Evolutionary conservation across 37 sponge, comb jelly and placozoan genomes (phyloP).

Genomic region (Theonella swinhoei): DNA sequence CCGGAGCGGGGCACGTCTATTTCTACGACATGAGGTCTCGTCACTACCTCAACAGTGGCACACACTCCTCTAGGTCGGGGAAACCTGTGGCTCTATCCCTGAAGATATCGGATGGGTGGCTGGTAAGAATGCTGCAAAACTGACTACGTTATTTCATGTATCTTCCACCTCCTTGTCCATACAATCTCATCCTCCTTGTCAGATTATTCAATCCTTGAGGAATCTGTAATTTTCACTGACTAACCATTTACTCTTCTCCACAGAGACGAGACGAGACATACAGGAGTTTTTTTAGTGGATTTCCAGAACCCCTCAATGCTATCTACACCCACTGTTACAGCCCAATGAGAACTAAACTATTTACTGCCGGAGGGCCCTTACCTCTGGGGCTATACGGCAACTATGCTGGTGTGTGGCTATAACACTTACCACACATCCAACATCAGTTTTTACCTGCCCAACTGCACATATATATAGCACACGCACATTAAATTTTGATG

Average conservation of each 20-base stretch:
- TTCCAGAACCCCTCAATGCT: slow-evolving; percentile 80
- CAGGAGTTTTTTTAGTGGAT: slow-evolving; percentile 69
- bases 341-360: slow-evolving; percentile 77
- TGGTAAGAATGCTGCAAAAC: slow-evolving; percentile 36
- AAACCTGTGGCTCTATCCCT: slow-evolving; percentile 11
- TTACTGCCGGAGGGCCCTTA: slow-evolving; percentile 92
- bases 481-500: too few species aligned
- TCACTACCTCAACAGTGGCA: slow-evolving; percentile 1
- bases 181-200: too few species aligned
- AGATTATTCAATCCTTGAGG: too few species aligned
- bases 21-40: slow-evolving; percentile 81
- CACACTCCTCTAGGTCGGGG: not conserved
- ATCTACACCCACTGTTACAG: slow-evolving; percentile 94
- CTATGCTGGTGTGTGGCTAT: slow-evolving; percentile 93
- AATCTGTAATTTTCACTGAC: too few species aligned
- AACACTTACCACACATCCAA: too few species aligned
- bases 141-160: too few species aligned
- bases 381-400: slow-evolving; percentile 91
- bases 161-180: too few species aligned
- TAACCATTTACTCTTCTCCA: too few species aligned
- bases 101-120: slow-evolving; percentile 50
- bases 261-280: slow-evolving; percentile 82
- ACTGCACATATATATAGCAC: too few species aligned
- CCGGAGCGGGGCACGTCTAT: slow-evolving; percentile 85
- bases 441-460: too few species aligned